Percentiles rank a stretch among this genome's conserved stretches.
Evolutionary conservation across 2,113 vertebrate species (phyloP).

Genomic region (Galemys pyrenaicus): DNA sequence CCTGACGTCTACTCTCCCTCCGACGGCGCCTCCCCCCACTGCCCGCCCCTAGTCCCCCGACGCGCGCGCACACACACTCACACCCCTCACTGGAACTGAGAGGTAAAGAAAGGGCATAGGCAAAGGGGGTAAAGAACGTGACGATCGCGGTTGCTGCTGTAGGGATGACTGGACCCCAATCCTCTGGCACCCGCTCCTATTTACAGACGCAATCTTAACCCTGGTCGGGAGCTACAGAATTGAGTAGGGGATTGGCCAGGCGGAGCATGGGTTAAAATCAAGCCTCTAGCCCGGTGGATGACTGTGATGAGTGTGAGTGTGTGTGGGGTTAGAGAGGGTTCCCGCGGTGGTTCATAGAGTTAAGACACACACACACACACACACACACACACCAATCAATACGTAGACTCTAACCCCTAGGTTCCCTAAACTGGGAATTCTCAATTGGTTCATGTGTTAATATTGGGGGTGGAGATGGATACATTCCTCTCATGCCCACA

Average conservation of each 20-base stretch:
- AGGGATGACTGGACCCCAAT: neutral
- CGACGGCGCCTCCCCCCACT: constrained; percentile 71
- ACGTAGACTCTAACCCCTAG: neutral
- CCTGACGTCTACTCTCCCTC: constrained; percentile 71
- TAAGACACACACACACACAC: neutral
- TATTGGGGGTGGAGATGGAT: neutral
- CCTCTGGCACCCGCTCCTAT: neutral
- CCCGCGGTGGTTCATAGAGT: neutral
- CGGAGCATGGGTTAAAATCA: neutral
- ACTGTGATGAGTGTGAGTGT: neutral
- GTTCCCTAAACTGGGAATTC: constrained; percentile 45
- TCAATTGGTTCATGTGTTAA: neutral
- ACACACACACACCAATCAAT: neutral
- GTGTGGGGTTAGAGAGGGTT: neutral
- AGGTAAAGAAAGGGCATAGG: constrained; percentile 37
- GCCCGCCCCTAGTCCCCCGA: constrained; percentile 42
- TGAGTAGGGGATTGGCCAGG: neutral
- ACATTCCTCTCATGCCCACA: neutral
- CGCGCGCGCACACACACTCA: constrained; percentile 40
- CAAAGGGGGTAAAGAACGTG: neutral
- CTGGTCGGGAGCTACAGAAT: neutral
- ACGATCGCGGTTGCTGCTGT: neutral
- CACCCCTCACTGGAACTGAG: constrained; percentile 46
- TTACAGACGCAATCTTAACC: neutral
- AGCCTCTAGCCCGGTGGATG: neutral